Percentiles rank a stretch among this genome's conserved stretches.
phyloP scores from a whole-genome alignment of 2,113 vertebrate genomes.

The Oceanites oceanicus region DNA sequence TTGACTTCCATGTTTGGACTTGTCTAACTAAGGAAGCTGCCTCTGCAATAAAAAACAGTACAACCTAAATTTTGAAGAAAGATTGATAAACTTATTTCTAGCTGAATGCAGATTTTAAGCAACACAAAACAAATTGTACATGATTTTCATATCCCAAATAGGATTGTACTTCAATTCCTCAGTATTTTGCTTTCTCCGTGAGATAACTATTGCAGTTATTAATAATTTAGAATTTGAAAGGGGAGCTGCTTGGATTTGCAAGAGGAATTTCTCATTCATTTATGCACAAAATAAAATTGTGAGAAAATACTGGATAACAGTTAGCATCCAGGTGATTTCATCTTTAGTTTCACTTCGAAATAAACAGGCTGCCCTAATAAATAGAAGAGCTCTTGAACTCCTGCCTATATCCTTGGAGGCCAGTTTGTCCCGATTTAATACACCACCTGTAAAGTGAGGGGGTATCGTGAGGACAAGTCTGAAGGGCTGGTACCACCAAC shows the following conservation, averaged over 20 bases:
- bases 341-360: not conserved
- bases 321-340: not conserved
- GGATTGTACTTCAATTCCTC: not conserved
- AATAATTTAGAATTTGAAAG: not conserved
- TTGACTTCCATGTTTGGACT: slow-evolving; percentile 42
- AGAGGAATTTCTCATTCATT: not conserved
- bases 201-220: not conserved
- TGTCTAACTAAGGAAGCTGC: not conserved
- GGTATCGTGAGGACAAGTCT: not conserved
- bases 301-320: not conserved
- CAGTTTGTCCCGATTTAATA: not conserved
- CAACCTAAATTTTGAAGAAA: not conserved
- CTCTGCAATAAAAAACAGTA: not conserved
- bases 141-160: not conserved
- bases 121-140: not conserved
- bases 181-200: not conserved
- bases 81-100: not conserved
- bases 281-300: not conserved
- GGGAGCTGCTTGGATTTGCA: not conserved
- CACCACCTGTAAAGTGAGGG: not conserved
- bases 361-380: not conserved
- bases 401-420: not conserved
- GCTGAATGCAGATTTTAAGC: not conserved
- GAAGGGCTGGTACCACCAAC: not conserved
- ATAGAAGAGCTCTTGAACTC: not conserved